phyloP scores from a whole-genome alignment of 2,797 vertebrate species.

The Oceanodroma leucorhoa region DNA sequence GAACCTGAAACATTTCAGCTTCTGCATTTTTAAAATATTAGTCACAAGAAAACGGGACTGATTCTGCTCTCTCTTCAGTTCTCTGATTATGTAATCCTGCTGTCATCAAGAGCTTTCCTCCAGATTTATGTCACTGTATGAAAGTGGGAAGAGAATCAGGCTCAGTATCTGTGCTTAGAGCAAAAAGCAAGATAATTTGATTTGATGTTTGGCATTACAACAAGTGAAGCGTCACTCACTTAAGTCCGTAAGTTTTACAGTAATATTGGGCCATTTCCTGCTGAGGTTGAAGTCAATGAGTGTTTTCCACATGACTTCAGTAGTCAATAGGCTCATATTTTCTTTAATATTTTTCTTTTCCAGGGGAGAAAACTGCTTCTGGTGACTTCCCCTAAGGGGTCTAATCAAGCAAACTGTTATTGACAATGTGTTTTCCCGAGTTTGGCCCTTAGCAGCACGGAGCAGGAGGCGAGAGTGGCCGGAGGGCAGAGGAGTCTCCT shows the following conservation, averaged over 20 bases:
- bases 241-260: background rate
- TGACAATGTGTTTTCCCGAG: background rate
- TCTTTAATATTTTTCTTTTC: background rate
- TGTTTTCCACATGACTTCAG: constrained; percentile 24
- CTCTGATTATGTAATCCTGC: background rate
- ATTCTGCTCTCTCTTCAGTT: background rate
- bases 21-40: background rate
- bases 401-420: background rate
- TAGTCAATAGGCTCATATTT: background rate
- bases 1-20: background rate
- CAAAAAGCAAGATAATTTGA: background rate
- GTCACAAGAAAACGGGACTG: background rate
- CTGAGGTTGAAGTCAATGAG: background rate
- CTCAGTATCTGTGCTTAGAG: background rate
- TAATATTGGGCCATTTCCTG: background rate
- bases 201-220: background rate
- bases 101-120: background rate
- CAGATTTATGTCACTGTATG: background rate
- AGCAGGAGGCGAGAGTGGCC: background rate
- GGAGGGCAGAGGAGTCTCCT: background rate
- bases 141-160: background rate
- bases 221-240: background rate
- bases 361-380: background rate
- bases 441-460: background rate
- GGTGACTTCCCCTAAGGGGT: background rate